Evolutionary conservation across 2,888 invertebrate genomes (phyloP).

Genomic region (Pinctada fucata): DNA sequence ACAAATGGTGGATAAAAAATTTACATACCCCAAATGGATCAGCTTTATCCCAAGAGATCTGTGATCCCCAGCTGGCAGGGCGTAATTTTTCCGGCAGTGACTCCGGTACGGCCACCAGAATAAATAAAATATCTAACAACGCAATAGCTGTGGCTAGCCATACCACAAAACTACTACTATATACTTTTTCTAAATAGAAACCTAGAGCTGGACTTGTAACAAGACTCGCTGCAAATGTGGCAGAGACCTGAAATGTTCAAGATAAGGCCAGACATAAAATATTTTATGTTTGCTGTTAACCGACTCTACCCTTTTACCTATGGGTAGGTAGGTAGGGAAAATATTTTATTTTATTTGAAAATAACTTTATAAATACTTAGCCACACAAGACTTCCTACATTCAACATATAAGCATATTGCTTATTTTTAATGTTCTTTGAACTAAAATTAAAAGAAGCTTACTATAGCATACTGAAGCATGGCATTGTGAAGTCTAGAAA

Average conservation of each 20-base stretch:
- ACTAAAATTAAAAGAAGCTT: too few relatives aligned
- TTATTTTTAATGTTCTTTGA: too few relatives aligned
- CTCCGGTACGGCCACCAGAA: slow-evolving; percentile 98
- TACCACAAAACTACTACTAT: slow-evolving; percentile 91
- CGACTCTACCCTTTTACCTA: too few relatives aligned
- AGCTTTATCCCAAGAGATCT: slow-evolving; percentile 91
- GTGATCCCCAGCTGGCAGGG: slow-evolving; percentile 79
- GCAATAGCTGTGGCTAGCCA: slow-evolving; percentile 96
- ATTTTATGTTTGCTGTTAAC: too few relatives aligned
- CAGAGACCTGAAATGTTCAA: slow-evolving; percentile 83
- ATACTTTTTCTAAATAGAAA: slow-evolving; percentile 82
- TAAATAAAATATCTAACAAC: slow-evolving; percentile 97
- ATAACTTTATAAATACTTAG: too few relatives aligned
- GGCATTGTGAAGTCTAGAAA: too few relatives aligned
- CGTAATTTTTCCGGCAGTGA: slow-evolving; percentile 95
- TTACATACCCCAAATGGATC: slow-evolving; percentile 92
- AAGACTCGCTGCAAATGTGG: slow-evolving; percentile 99
- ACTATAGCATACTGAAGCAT: too few relatives aligned
- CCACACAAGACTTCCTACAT: too few relatives aligned
- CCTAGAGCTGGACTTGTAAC: slow-evolving; percentile 99
- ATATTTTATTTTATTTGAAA: too few relatives aligned
- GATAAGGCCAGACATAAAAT: not conserved
- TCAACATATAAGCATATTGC: too few relatives aligned
- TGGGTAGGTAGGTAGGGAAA: too few relatives aligned
- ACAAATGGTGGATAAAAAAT: not conserved